Conservation (phyloP, 2,888 invertebrate species). For the Diloba caeruleocephala region DNA sequence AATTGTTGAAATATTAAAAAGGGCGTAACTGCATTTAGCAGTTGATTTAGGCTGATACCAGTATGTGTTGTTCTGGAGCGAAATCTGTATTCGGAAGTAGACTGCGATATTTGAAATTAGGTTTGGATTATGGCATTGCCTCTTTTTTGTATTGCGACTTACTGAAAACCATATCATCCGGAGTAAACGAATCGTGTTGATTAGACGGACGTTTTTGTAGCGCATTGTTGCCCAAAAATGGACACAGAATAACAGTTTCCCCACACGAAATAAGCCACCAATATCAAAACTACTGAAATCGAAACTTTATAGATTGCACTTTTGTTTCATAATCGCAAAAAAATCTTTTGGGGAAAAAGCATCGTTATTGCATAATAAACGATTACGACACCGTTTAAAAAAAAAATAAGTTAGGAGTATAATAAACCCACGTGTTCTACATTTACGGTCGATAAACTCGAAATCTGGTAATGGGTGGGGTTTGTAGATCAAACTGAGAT, state of each 20-base stretch:
- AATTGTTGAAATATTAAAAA: slow-evolving; percentile 27
- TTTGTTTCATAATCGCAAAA: neutral
- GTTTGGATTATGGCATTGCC: too few relatives aligned
- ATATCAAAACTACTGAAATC: slow-evolving; percentile 1
- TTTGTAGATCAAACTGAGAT: slow-evolving; percentile 42
- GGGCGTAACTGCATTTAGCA: slow-evolving; percentile 11
- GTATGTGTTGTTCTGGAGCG: neutral
- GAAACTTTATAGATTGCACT: neutral
- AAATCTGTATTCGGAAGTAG: neutral
- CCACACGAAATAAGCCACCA: too few relatives aligned
- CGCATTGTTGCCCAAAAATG: too few relatives aligned
- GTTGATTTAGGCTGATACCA: slow-evolving; percentile 1
- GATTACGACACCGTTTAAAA: neutral
- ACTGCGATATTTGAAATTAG: too few relatives aligned
- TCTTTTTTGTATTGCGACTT: too few relatives aligned
- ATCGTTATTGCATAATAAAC: neutral
- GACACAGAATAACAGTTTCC: neutral
- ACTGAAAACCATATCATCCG: too few relatives aligned
- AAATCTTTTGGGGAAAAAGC: neutral
- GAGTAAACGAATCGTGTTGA: too few relatives aligned
- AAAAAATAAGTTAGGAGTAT: neutral
- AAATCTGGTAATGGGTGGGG: slow-evolving; percentile 34
- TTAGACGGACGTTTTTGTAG: too few relatives aligned
- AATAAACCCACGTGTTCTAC: slow-evolving; percentile 6
- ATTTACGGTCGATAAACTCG: slow-evolving; percentile 50